A percentile compares a stretch with the other conserved stretches of the same genome.
These are phyloP conservation scores for Corvus moneduloides DNA, from an alignment of 2,113 vertebrate genomes.

Conservation along the genomic window DNA sequence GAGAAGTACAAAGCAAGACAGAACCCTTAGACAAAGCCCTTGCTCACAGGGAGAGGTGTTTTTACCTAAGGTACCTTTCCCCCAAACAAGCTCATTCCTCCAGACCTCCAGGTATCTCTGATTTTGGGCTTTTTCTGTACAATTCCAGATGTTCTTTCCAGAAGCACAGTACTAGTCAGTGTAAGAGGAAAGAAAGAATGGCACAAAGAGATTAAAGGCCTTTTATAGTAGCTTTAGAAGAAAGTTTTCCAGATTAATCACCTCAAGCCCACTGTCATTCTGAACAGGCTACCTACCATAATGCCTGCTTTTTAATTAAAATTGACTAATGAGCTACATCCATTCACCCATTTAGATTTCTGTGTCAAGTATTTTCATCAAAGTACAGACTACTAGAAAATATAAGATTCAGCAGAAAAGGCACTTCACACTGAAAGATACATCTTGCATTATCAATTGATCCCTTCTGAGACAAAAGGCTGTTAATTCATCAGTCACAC, in stretches of 20 bases:
- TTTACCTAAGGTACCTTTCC: not conserved
- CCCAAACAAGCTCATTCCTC: not conserved
- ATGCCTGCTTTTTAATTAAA: slow-evolving; percentile 11
- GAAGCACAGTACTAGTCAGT: not conserved
- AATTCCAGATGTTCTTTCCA: not conserved
- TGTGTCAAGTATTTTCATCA: not conserved
- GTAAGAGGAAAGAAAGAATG: not conserved
- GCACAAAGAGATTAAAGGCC: not conserved
- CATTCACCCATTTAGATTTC: not conserved
- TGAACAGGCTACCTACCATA: not conserved
- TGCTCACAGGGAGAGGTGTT: not conserved
- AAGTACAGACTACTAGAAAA: not conserved
- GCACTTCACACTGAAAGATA: not conserved
- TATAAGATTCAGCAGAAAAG: not conserved
- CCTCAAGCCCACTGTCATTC: not conserved
- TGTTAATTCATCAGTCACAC: not conserved
- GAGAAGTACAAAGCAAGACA: not conserved
- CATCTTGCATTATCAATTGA: not conserved
- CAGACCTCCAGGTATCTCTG: not conserved
- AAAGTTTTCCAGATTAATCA: not conserved
- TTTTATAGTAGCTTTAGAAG: not conserved
- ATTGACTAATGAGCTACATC: not conserved
- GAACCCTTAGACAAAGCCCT: not conserved
- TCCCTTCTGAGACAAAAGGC: not conserved
- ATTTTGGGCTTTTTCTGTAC: not conserved